Conservation (phyloP, 2,797 vertebrate species). For the Alectoris magna region DNA sequence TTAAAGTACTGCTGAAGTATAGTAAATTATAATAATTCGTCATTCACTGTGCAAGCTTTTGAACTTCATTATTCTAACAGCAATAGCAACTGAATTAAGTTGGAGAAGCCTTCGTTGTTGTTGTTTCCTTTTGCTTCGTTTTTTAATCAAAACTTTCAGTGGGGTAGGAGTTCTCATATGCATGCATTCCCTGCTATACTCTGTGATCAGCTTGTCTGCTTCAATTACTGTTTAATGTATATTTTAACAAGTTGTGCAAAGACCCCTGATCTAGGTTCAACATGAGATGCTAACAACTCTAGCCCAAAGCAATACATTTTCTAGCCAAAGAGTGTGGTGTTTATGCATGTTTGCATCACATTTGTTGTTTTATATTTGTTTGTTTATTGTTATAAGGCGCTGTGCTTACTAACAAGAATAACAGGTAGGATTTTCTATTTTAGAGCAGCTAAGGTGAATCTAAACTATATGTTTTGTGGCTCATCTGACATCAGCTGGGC, state of each 20-base stretch:
- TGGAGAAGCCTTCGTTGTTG: not conserved
- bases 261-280: not conserved
- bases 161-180: not conserved
- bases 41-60: not conserved
- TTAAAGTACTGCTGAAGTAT: not conserved
- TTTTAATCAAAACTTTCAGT: not conserved
- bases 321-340: not conserved
- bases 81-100: not conserved
- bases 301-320: not conserved
- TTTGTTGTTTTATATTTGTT: not conserved
- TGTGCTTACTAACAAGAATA: not conserved
- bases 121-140: not conserved
- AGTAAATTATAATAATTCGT: not conserved
- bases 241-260: not conserved
- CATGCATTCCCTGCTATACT: not conserved
- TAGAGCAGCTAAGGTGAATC: not conserved
- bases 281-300: not conserved
- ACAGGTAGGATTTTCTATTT: not conserved
- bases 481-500: not conserved
- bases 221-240: not conserved
- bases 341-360: not conserved
- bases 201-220: not conserved
- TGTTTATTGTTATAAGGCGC: not conserved
- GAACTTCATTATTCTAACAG: not conserved
- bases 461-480: not conserved